These are phyloP conservation scores for Brotogeris chrysoptera DNA, from an alignment of 2,797 vertebrate species.

Conservation along the genomic window DNA sequence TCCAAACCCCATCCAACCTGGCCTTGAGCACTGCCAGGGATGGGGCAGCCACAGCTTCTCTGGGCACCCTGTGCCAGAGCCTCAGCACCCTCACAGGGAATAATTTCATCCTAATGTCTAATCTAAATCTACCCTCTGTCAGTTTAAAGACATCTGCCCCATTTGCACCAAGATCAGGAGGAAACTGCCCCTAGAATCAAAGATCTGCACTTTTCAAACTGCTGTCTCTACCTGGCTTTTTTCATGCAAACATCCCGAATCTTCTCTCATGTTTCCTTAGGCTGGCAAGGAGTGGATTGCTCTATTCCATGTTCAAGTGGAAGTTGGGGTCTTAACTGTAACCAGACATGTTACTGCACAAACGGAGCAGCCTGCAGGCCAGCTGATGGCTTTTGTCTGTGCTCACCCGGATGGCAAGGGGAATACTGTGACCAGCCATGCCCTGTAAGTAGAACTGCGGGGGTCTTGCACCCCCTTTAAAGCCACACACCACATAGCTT, in stretches of 20 bases:
- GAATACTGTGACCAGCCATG: constrained; percentile 88
- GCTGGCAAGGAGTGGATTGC: constrained; percentile 95
- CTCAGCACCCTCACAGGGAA: neutral
- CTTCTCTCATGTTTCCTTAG: constrained; percentile 67
- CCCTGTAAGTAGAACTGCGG: constrained; percentile 79
- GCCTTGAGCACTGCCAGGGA: neutral
- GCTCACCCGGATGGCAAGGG: constrained; percentile 91
- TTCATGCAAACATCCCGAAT: neutral
- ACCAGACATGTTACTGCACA: constrained; percentile 86
- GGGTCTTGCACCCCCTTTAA: neutral
- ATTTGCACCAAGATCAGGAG: neutral
- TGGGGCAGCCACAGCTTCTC: neutral
- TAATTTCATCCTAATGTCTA: neutral
- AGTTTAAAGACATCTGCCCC: neutral
- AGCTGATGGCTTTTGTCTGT: constrained; percentile 86
- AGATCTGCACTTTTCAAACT: neutral
- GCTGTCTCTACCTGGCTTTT: neutral
- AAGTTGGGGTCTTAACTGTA: constrained; percentile 91
- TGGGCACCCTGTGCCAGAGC: neutral
- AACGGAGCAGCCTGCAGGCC: constrained; percentile 92
- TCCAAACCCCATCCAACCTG: neutral
- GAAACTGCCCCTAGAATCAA: neutral
- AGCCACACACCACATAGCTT: neutral
- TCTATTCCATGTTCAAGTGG: constrained; percentile 90
- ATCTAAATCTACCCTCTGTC: neutral